Evolutionary conservation across 2,797 vertebrate genomes (phyloP).

Genomic region (Selene dorsalis): DNA sequence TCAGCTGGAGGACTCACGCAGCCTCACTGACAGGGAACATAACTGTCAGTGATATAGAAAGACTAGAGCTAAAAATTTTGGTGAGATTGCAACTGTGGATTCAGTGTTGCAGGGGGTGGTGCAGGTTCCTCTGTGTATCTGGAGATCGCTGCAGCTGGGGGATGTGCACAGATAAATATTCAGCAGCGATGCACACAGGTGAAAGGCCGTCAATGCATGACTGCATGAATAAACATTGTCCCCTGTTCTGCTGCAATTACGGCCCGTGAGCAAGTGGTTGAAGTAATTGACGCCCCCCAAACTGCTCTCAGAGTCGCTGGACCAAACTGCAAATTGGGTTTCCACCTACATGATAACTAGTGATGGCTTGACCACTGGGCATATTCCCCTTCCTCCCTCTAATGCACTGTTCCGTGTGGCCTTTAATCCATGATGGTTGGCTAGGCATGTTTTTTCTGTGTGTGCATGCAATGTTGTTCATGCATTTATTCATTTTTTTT

Average conservation of each 20-base stretch:
- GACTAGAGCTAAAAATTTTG: conserved; percentile 27
- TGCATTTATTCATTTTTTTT: not conserved
- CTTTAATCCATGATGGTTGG: conserved; percentile 53
- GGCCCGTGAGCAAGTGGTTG: conserved; percentile 79
- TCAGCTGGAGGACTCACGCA: not conserved
- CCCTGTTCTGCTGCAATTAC: conserved; percentile 83
- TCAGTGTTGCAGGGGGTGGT: conserved; percentile 36
- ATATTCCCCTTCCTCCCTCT: conserved; percentile 48
- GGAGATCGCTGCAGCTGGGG: conserved; percentile 42
- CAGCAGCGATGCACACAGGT: conserved; percentile 76
- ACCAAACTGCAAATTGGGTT: conserved; percentile 73
- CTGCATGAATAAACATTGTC: conserved; percentile 86
- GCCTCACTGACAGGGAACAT: conserved; percentile 34
- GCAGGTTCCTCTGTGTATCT: conserved; percentile 29
- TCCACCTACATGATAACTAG: conserved; percentile 73
- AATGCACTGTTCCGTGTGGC: conserved; percentile 51
- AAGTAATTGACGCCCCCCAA: conserved; percentile 76
- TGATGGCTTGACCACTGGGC: conserved; percentile 66
- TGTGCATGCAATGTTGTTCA: conserved; percentile 7
- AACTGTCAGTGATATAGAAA: conserved; percentile 58
- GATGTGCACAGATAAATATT: conserved; percentile 81
- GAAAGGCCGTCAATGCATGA: conserved; percentile 80
- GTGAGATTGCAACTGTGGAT: conserved; percentile 33
- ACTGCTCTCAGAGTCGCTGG: conserved; percentile 74
- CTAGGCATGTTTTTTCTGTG: conserved; percentile 13